A percentile compares a stretch with the other conserved stretches of the same genome.
Conservation (phyloP, 1,140 invertebrate genomes). For the Prorops nasuta region DNA sequence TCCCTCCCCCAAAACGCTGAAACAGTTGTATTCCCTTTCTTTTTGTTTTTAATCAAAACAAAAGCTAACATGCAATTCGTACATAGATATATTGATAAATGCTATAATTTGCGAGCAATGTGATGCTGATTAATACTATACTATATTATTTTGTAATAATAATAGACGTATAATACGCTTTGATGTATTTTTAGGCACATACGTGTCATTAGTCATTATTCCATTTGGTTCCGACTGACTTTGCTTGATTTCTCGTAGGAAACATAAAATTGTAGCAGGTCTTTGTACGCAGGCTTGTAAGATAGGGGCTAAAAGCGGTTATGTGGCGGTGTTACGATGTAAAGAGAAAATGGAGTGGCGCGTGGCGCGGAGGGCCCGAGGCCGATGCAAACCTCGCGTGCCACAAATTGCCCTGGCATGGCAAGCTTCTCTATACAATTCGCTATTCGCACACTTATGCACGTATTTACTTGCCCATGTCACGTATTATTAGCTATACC, state of each 20-base stretch:
- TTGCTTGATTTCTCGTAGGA: too few species aligned
- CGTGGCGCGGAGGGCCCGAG: constrained; percentile 32
- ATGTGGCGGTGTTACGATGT: background rate
- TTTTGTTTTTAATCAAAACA: too few species aligned
- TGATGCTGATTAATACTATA: too few species aligned
- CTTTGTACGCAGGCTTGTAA: background rate
- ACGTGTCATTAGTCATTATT: too few species aligned
- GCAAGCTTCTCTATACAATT: background rate
- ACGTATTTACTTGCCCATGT: background rate
- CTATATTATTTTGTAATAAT: too few species aligned
- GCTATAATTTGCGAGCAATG: too few species aligned
- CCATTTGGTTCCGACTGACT: too few species aligned
- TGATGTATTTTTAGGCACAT: background rate
- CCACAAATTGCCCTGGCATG: constrained; percentile 35
- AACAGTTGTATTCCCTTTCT: too few species aligned
- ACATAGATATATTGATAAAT: too few species aligned
- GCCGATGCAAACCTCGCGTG: constrained; percentile 39
- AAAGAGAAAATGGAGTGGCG: constrained; percentile 20
- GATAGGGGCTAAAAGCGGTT: background rate
- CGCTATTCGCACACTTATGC: background rate
- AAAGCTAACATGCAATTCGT: too few species aligned
- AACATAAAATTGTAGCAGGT: background rate
- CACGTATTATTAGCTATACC: background rate
- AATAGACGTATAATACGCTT: too few species aligned
- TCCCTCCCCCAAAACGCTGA: too few species aligned